These are phyloP conservation scores for Etheostoma perlongum DNA, from an alignment of 2,797 vertebrate genomes.

Conservation along the genomic window DNA sequence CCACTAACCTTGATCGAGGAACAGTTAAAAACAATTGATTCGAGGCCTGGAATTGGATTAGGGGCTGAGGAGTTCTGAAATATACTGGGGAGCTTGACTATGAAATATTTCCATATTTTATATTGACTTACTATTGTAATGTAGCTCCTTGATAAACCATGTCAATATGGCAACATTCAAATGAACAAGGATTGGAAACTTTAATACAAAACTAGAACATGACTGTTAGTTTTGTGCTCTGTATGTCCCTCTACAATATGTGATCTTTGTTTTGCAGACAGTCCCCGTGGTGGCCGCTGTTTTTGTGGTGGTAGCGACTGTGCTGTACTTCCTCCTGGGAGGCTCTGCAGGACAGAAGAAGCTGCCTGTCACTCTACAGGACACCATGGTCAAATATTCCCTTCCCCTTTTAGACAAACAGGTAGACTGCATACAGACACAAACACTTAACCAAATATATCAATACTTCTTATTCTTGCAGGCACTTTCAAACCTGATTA, in stretches of 20 bases:
- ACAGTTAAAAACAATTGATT: too few species aligned
- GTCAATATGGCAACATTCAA: not conserved
- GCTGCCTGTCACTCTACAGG: constrained; percentile 65
- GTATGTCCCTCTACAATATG: not conserved
- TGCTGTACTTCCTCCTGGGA: constrained; percentile 60
- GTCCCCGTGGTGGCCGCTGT: constrained; percentile 39
- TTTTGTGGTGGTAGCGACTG: constrained; percentile 31
- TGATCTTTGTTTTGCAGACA: constrained; percentile 39
- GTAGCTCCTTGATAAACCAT: fast-evolving
- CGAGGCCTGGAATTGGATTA: too few species aligned
- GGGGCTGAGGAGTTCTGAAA: too few species aligned
- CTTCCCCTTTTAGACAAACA: constrained; percentile 72
- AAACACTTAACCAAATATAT: too few species aligned
- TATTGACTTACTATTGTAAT: not conserved
- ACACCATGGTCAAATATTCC: constrained; percentile 69
- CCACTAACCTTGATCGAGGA: too few species aligned
- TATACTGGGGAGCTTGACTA: too few species aligned
- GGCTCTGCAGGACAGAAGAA: constrained; percentile 43
- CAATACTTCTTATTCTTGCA: too few species aligned
- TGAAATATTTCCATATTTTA: not conserved
- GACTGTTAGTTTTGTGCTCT: not conserved
- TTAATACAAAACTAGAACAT: not conserved
- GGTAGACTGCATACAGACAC: constrained; percentile 42
- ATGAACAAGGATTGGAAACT: not conserved
- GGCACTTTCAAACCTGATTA: not conserved